These are phyloP conservation scores for Odontamblyopus rebecca DNA, from an alignment of 2,797 vertebrate species.

Conservation along the genomic window DNA sequence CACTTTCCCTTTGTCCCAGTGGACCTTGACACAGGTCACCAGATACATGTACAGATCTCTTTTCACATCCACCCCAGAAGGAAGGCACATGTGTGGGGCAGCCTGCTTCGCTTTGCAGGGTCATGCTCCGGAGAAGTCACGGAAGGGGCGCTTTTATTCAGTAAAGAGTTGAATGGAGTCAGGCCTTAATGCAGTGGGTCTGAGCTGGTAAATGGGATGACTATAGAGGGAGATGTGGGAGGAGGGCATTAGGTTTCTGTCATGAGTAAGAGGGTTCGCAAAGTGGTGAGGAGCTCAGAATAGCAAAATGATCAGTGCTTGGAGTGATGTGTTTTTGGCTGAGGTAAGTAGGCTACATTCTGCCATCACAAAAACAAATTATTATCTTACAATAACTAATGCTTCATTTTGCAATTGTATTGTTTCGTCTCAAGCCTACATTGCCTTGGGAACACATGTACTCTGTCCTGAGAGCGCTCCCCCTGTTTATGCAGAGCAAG, in stretches of 20 bases:
- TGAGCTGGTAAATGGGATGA: background rate
- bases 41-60: constrained; percentile 32
- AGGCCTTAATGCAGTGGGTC: background rate
- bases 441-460: background rate
- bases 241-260: background rate
- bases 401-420: background rate
- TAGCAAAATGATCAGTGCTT: background rate
- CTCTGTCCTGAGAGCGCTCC: no score
- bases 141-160: constrained; percentile 31
- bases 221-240: background rate
- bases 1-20: constrained; percentile 37
- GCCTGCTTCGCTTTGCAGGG: constrained; percentile 32
- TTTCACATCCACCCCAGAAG: constrained; percentile 33
- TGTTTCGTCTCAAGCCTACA: no score
- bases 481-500: no score
- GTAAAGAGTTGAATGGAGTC: constrained; percentile 48
- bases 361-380: background rate
- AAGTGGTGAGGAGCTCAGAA: background rate
- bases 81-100: constrained; percentile 4
- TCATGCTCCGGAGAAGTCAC: constrained; percentile 40
- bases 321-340: background rate
- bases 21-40: constrained; percentile 40
- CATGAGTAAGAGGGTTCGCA: background rate
- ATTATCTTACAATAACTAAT: background rate
- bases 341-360: background rate